A percentile compares a stretch with the other conserved stretches of the same genome.
Conservation (phyloP, 1,140 invertebrate genomes). For the Drosophila funebris region DNA sequence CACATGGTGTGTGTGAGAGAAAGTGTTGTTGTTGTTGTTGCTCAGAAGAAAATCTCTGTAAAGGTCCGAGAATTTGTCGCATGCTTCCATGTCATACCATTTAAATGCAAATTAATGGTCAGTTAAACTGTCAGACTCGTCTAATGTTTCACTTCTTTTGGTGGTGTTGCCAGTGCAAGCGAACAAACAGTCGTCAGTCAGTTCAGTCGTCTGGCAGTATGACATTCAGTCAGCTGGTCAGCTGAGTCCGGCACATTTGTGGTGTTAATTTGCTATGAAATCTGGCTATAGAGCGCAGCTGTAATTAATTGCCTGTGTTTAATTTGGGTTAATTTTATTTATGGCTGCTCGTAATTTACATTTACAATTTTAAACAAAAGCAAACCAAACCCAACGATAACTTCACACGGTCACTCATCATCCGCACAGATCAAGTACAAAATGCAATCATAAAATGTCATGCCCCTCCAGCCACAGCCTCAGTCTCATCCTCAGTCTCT, state of each 20-base stretch:
- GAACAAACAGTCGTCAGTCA: conserved; percentile 14
- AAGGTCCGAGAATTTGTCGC: conserved; percentile 44
- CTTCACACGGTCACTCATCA: conserved; percentile 42
- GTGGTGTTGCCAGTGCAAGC: conserved; percentile 24
- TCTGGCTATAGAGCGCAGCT: conserved; percentile 51
- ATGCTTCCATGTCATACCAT: conserved; percentile 51
- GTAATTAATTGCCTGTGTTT: conserved; percentile 81
- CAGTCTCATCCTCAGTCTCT: background rate
- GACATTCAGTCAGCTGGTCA: conserved; percentile 24
- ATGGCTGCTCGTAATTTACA: conserved; percentile 72
- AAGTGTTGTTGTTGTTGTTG: conserved; percentile 33
- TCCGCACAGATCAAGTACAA: conserved; percentile 14
- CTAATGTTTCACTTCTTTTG: conserved; percentile 44
- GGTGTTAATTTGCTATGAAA: conserved; percentile 81
- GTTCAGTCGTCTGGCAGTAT: background rate
- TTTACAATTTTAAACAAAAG: conserved; percentile 47
- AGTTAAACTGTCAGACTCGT: conserved; percentile 73
- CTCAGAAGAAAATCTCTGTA: conserved; percentile 28
- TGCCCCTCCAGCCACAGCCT: background rate
- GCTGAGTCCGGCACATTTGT: conserved; percentile 51
- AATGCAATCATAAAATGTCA: conserved; percentile 50
- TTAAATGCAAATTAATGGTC: conserved; percentile 80
- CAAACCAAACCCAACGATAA: conserved; percentile 12
- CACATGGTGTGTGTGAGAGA: conserved; percentile 33
- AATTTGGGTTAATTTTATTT: conserved; percentile 83